Conservation (phyloP, 1,140 invertebrate species). For the Drosophila biarmipes region DNA sequence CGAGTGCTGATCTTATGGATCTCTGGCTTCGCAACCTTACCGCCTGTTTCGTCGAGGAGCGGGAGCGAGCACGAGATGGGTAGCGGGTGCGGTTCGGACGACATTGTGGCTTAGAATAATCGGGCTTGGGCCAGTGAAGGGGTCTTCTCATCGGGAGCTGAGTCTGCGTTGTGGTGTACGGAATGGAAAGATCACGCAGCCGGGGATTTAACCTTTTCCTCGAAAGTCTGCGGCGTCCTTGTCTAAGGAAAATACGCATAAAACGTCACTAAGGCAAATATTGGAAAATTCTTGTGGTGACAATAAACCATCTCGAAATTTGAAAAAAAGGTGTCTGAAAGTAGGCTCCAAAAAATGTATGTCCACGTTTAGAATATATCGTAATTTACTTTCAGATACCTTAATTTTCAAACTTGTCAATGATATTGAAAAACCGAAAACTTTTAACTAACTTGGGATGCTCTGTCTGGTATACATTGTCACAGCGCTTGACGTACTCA, state of each 20-base stretch:
- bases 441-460: conserved; percentile 1
- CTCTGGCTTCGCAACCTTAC: not conserved
- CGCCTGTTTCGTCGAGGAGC: not conserved
- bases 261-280: no score
- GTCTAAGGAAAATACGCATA: not conserved
- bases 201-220: not conserved
- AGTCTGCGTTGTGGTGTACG: not conserved
- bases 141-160: conserved; percentile 26
- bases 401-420: not conserved
- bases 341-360: not conserved
- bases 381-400: not conserved
- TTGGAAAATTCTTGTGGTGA: no score
- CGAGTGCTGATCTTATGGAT: not conserved
- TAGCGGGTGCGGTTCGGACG: not conserved
- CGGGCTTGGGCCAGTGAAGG: conserved; percentile 62
- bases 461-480: conserved; percentile 14
- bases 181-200: not conserved
- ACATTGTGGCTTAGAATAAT: conserved; percentile 9
- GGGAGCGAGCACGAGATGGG: not conserved
- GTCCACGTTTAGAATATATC: not conserved
- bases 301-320: no score
- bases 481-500: not conserved
- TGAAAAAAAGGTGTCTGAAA: not conserved
- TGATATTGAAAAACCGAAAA: no score
- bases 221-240: not conserved